Evolutionary conservation across 2,113 vertebrate genomes (phyloP).

Genomic region (Macquaria australasica): DNA sequence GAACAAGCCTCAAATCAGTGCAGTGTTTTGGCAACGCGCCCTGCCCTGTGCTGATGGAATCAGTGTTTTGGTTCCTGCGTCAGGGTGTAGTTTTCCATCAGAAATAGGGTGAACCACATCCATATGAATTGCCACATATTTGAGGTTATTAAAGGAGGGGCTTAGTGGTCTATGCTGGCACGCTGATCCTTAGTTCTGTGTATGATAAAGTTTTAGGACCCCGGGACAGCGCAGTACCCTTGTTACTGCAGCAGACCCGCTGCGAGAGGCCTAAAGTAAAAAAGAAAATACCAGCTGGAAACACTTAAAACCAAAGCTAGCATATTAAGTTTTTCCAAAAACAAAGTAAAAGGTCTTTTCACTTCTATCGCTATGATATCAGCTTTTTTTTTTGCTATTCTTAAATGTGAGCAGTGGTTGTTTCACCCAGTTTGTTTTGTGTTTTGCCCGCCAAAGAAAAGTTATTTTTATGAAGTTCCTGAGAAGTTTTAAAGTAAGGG

Average conservation of each 20-base stretch:
- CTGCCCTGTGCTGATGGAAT: conserved; percentile 67
- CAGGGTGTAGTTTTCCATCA: conserved; percentile 70
- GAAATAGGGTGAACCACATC: conserved; percentile 54
- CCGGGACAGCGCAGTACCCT: conserved; percentile 61
- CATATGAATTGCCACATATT: conserved; percentile 59
- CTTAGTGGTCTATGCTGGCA: conserved; percentile 57
- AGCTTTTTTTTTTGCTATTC: conserved; percentile 3
- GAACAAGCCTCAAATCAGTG: conserved; percentile 62
- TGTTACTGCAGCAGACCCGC: conserved; percentile 70
- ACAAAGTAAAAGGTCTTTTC: conserved; percentile 64
- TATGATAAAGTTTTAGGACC: conserved; percentile 66
- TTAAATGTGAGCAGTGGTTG: conserved; percentile 23
- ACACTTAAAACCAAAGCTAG: conserved; percentile 69
- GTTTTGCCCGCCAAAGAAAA: conserved; percentile 38
- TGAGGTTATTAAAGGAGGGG: conserved; percentile 60
- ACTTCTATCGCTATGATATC: conserved; percentile 50
- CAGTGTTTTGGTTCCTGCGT: conserved; percentile 76
- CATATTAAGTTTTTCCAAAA: conserved; percentile 67
- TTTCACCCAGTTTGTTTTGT: conserved; percentile 47
- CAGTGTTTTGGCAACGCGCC: conserved; percentile 70
- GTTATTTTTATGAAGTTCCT: conserved; percentile 27
- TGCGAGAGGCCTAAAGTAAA: conserved; percentile 56
- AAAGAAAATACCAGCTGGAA: conserved; percentile 72
- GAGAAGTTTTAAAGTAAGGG: neutral
- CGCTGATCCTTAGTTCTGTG: conserved; percentile 41